A percentile compares a stretch with the other conserved stretches of the same genome.
phyloP scores from a whole-genome alignment of 2,888 invertebrate species.

The Deilephila elpenor region DNA sequence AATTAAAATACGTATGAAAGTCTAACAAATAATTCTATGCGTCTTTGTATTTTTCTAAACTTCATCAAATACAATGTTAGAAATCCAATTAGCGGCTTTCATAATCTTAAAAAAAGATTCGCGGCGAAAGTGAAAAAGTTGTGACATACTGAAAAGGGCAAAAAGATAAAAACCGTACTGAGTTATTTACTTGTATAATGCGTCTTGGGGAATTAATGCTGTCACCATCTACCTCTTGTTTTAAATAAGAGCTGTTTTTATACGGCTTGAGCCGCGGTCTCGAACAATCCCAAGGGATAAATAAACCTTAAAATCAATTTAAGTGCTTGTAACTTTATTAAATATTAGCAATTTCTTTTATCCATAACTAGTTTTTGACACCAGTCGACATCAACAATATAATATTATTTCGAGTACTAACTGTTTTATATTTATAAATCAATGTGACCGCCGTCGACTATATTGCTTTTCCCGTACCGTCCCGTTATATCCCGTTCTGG shows the following conservation, averaged over 20 bases:
- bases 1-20: neutral
- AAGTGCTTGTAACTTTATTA: neutral
- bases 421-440: too few species aligned
- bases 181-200: conserved; percentile 41
- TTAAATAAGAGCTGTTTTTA: conserved; percentile 36
- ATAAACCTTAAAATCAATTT: neutral
- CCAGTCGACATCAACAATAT: too few species aligned
- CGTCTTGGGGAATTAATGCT: conserved; percentile 41
- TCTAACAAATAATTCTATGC: neutral
- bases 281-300: neutral
- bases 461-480: too few species aligned
- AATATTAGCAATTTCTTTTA: too few species aligned
- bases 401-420: too few species aligned
- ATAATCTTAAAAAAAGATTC: neutral
- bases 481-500: too few species aligned
- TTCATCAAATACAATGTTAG: neutral
- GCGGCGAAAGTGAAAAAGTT: conserved; percentile 10
- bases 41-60: neutral
- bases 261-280: conserved; percentile 27
- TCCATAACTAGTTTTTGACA: too few species aligned
- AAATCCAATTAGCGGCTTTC: neutral
- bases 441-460: too few species aligned
- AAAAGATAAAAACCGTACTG: conserved; percentile 35
- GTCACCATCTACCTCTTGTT: conserved; percentile 35
- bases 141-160: conserved; percentile 26